These are phyloP conservation scores for Diadegma fenestrale DNA, from an alignment of 2,888 invertebrate genomes.

Conservation along the genomic window DNA sequence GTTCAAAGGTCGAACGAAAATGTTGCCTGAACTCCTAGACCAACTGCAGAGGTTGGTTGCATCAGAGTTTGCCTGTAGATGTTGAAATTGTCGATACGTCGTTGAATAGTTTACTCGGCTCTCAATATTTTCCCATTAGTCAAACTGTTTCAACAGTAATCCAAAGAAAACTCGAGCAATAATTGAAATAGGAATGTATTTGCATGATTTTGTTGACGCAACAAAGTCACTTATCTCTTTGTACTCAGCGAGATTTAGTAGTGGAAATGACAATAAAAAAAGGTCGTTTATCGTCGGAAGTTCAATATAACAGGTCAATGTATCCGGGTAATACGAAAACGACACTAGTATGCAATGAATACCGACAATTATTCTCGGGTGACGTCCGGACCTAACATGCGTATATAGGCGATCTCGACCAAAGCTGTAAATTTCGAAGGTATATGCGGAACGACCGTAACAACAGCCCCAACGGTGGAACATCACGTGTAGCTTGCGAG, in stretches of 20 bases:
- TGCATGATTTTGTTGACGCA: neutral
- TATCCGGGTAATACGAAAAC: neutral
- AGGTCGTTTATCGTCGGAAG: neutral
- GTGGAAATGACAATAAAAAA: neutral
- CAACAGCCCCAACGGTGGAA: conserved; percentile 30
- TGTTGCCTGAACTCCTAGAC: neutral
- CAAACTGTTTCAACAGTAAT: neutral
- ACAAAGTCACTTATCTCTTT: neutral
- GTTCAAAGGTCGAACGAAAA: neutral
- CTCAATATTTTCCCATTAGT: neutral
- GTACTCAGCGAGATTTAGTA: neutral
- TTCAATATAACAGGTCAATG: neutral
- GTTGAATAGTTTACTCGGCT: neutral
- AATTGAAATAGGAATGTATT: neutral
- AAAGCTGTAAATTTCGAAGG: conserved; percentile 51
- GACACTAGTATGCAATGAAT: neutral
- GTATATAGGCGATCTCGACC: conserved; percentile 36
- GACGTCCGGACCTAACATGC: conserved; percentile 34
- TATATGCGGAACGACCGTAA: conserved; percentile 55
- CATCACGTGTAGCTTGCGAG: conserved; percentile 47
- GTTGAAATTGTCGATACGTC: neutral
- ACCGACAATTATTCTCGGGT: conserved; percentile 20
- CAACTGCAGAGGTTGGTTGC: neutral
- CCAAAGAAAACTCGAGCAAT: neutral
- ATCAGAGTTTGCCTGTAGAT: neutral